phyloP scores from a whole-genome alignment of 2,888 invertebrate genomes.

The Allolobophora icterica region DNA sequence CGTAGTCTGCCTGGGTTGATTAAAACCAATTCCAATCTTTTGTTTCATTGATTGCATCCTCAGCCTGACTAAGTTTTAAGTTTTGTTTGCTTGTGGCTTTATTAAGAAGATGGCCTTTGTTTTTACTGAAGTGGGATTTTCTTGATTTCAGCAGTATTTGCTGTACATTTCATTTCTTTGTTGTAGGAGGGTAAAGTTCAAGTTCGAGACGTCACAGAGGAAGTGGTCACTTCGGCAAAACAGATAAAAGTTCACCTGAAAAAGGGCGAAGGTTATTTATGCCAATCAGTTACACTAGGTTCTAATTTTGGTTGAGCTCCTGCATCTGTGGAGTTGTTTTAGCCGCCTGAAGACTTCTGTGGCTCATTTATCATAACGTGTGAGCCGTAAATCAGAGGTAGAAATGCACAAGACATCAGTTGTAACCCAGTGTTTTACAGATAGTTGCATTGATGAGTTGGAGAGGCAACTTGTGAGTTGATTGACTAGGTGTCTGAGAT shows the following conservation, averaged over 20 bases:
- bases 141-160: not conserved
- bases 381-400: not conserved
- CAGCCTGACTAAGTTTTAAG: not conserved
- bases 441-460: no score
- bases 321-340: not conserved
- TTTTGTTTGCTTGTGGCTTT: not conserved
- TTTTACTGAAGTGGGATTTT: not conserved
- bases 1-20: not conserved
- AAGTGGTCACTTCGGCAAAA: constrained; percentile 50
- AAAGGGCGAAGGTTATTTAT: constrained; percentile 59
- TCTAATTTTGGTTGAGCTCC: not conserved
- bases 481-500: no score
- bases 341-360: not conserved
- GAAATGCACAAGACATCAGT: no score
- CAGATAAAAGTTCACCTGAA: constrained; percentile 67
- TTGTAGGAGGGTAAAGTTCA: constrained; percentile 70
- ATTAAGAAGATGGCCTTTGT: not conserved
- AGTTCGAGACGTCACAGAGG: constrained; percentile 70
- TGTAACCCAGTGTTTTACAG: no score
- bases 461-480: no score
- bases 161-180: not conserved
- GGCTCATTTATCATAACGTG: not conserved
- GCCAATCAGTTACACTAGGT: not conserved
- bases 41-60: not conserved
- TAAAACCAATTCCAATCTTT: not conserved